phyloP scores from a whole-genome alignment of 2,888 invertebrate genomes.

The Spodoptera picta region DNA sequence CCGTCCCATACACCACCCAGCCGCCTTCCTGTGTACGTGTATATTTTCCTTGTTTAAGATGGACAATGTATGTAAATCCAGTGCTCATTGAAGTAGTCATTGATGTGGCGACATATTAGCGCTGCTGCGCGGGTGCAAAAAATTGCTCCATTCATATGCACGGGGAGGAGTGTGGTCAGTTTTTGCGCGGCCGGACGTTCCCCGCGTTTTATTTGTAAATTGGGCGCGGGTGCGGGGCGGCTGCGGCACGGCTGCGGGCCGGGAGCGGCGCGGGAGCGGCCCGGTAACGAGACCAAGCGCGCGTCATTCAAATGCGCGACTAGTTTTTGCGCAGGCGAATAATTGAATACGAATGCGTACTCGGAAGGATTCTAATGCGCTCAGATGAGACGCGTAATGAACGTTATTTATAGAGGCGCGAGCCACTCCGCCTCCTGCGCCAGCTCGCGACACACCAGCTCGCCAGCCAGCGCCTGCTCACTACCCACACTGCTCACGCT shows the following conservation, averaged over 20 bases:
- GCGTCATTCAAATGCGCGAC: slow-evolving; percentile 85
- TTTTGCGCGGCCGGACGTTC: slow-evolving; percentile 86
- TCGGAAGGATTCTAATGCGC: slow-evolving; percentile 78
- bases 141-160: slow-evolving; percentile 86
- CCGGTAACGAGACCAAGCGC: slow-evolving; percentile 59
- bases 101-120: slow-evolving; percentile 72
- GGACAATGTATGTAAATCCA: too few relatives aligned
- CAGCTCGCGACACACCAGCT: not conserved
- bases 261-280: slow-evolving; percentile 51
- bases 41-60: too few relatives aligned
- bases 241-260: slow-evolving; percentile 53
- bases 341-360: slow-evolving; percentile 84
- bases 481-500: too few relatives aligned
- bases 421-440: slow-evolving; percentile 16
- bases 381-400: slow-evolving; percentile 71
- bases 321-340: slow-evolving; percentile 83
- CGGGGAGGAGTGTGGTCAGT: slow-evolving; percentile 78
- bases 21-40: too few relatives aligned
- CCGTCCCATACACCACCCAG: too few relatives aligned
- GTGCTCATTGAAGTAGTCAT: slow-evolving; percentile 52
- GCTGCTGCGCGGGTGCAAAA: slow-evolving; percentile 68
- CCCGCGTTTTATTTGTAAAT: slow-evolving; percentile 87
- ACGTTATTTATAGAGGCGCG: slow-evolving; percentile 62
- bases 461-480: too few relatives aligned
- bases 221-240: slow-evolving; percentile 69